Percentiles rank a stretch among this genome's conserved stretches.
phyloP scores from a whole-genome alignment of 2,113 vertebrate species.

The Parotia lawesii region DNA sequence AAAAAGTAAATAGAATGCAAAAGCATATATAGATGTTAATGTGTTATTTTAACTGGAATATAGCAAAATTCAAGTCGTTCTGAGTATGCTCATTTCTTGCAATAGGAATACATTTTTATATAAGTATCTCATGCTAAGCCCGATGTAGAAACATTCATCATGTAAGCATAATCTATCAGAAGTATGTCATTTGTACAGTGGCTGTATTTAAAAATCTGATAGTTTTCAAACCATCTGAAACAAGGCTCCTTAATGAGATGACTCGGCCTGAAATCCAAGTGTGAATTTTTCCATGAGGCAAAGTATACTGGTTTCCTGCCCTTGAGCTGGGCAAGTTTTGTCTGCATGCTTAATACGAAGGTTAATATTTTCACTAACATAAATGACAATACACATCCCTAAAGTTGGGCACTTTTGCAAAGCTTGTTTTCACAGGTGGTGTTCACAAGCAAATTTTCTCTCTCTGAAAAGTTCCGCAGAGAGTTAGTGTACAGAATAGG shows the following conservation, averaged over 20 bases:
- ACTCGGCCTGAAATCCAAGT: background rate
- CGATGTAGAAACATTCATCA: constrained; percentile 9
- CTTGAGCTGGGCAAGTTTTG: background rate
- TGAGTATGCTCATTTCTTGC: constrained; percentile 41
- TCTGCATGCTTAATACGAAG: background rate
- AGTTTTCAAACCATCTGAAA: background rate
- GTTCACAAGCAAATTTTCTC: background rate
- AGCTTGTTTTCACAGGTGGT: background rate
- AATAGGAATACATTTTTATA: constrained; percentile 25
- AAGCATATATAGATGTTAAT: constrained; percentile 55
- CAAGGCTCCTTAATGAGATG: background rate
- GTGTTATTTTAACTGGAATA: constrained; percentile 51
- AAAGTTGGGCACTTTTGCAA: background rate
- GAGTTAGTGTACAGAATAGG: background rate
- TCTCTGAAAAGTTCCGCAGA: background rate
- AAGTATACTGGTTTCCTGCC: background rate
- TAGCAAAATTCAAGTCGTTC: constrained; percentile 66
- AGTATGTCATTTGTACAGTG: background rate
- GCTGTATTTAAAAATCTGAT: background rate
- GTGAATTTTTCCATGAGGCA: background rate
- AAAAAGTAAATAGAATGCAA: constrained; percentile 65
- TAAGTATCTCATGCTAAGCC: constrained; percentile 42
- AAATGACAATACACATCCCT: background rate
- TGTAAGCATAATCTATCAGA: background rate
- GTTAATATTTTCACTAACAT: background rate